A percentile compares a stretch with the other conserved stretches of the same genome.
Conservation (phyloP, 2,113 vertebrate species). For the Salvelinus namaycush region DNA sequence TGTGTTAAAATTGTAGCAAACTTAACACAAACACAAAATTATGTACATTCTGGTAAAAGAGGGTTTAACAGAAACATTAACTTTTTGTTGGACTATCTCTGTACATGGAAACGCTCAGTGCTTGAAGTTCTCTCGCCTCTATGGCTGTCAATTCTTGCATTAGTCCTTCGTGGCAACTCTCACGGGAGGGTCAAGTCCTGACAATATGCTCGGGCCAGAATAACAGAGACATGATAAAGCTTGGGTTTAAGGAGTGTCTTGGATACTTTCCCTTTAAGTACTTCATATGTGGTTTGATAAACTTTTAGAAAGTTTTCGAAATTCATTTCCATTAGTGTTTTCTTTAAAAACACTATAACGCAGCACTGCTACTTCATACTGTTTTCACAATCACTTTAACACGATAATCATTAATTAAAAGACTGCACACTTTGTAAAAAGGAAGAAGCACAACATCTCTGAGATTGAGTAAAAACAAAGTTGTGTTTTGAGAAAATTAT, state of each 20-base stretch:
- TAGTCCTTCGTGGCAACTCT: constrained; percentile 72
- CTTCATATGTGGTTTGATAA: constrained; percentile 60
- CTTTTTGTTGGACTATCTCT: constrained; percentile 84
- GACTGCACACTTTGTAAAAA: constrained; percentile 90
- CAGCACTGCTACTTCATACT: constrained; percentile 91
- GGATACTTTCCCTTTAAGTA: constrained; percentile 64
- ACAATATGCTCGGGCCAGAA: constrained; percentile 67
- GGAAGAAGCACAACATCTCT: constrained; percentile 88
- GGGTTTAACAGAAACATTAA: constrained; percentile 93
- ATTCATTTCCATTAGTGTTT: constrained; percentile 37
- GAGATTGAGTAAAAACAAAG: constrained; percentile 75
- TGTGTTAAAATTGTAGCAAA: constrained; percentile 99
- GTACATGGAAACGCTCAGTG: constrained; percentile 95
- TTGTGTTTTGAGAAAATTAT: constrained; percentile 69
- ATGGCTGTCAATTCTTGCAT: constrained; percentile 57
- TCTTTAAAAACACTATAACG: constrained; percentile 78
- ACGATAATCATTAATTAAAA: constrained; percentile 95
- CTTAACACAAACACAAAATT: constrained; percentile 99
- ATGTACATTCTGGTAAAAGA: constrained; percentile 99
- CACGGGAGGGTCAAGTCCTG: constrained; percentile 68
- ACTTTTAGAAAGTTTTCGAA: constrained; percentile 57
- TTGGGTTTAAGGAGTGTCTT: constrained; percentile 74
- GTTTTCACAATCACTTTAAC: constrained; percentile 97
- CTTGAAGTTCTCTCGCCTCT: constrained; percentile 78
- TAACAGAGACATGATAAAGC: constrained; percentile 71